Conservation (phyloP, 2,797 vertebrate species). For the Cossypha polioptera region DNA sequence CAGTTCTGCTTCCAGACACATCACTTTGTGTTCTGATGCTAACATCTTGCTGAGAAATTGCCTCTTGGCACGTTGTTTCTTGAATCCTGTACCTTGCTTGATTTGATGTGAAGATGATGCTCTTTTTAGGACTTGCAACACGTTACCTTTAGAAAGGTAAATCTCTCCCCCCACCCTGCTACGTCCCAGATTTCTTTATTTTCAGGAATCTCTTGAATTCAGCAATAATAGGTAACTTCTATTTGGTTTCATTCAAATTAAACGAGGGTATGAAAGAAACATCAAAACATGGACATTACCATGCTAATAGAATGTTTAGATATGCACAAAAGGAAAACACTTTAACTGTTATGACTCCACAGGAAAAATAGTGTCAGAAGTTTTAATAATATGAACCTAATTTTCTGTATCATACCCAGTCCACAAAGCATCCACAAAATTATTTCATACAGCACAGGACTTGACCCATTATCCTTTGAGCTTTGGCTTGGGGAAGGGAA, state of each 20-base stretch:
- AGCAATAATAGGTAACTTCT: background rate
- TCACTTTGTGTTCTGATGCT: slow-evolving; percentile 68
- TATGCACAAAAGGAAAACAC: background rate
- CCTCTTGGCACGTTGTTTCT: slow-evolving; percentile 66
- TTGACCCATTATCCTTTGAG: background rate
- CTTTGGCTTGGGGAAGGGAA: background rate
- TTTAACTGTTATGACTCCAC: background rate
- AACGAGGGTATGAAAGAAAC: background rate
- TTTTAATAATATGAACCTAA: background rate
- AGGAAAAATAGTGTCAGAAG: background rate
- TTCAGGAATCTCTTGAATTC: background rate
- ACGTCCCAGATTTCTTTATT: background rate
- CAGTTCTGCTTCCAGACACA: slow-evolving; percentile 80
- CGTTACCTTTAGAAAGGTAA: slow-evolving; percentile 47
- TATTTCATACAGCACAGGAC: background rate
- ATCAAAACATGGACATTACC: background rate
- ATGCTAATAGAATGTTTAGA: background rate
- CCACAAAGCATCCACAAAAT: background rate
- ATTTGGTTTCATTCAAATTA: background rate
- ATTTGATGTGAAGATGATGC: slow-evolving; percentile 68
- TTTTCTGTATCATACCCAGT: background rate
- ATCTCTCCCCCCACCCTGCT: background rate
- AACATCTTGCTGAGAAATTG: slow-evolving; percentile 70
- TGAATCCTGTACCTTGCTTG: slow-evolving; percentile 54
- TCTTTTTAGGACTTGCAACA: slow-evolving; percentile 66